Evolutionary conservation across 1,140 invertebrate genomes (phyloP).

Genomic region (Papilio aristodemus): DNA sequence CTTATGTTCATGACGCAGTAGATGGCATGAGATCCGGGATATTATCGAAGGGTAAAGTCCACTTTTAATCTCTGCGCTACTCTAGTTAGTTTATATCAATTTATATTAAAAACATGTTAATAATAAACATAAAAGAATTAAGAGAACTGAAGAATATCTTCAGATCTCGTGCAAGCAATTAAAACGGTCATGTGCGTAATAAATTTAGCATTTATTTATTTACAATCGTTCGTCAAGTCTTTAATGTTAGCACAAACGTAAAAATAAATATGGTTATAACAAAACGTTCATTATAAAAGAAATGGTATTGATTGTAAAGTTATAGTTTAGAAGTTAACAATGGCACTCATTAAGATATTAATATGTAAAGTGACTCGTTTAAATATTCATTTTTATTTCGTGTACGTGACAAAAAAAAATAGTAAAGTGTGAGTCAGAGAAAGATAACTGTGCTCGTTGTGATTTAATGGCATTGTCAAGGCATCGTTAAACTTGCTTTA

Average conservation of each 20-base stretch:
- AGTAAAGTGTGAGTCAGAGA: constrained; percentile 20
- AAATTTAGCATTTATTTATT: constrained; percentile 11
- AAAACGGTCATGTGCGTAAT: constrained; percentile 2
- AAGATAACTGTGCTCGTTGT: constrained; percentile 15
- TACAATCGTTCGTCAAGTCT: constrained; percentile 3
- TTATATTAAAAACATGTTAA: neutral
- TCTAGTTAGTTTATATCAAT: neutral
- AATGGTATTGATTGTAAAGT: constrained; percentile 21
- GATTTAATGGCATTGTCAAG: constrained; percentile 30
- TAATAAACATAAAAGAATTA: neutral
- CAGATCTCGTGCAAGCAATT: constrained; percentile 23
- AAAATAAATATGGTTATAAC: constrained; percentile 27
- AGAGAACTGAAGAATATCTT: neutral
- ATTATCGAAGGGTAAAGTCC: too few relatives aligned
- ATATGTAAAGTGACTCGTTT: constrained; percentile 26
- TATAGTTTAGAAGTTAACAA: constrained; percentile 18
- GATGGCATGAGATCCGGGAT: too few relatives aligned
- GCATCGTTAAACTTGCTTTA: constrained; percentile 23
- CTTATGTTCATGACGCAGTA: too few relatives aligned
- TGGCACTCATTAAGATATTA: constrained; percentile 28
- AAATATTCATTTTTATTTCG: constrained; percentile 20
- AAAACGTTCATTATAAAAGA: constrained; percentile 30
- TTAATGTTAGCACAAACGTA: constrained; percentile 16
- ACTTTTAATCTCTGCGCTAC: too few relatives aligned
- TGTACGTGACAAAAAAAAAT: constrained; percentile 35